Evolutionary conservation across 2,797 vertebrate species (phyloP).

Genomic region (Vespertilio murinus): DNA sequence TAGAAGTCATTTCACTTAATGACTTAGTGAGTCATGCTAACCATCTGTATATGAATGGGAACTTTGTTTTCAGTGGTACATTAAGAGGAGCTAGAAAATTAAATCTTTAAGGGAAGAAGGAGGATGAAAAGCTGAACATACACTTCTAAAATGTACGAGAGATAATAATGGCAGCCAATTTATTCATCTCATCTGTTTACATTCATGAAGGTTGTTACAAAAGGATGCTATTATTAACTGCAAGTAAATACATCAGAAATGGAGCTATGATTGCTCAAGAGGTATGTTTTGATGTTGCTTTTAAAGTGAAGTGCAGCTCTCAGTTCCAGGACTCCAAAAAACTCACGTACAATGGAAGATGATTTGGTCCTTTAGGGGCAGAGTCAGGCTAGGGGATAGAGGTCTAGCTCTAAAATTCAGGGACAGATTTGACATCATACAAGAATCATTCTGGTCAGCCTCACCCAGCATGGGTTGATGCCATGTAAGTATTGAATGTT

Average conservation of each 20-base stretch:
- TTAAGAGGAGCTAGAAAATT: conserved; percentile 57
- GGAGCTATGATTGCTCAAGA: conserved; percentile 42
- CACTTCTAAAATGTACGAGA: conserved; percentile 71
- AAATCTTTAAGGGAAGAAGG: conserved; percentile 30
- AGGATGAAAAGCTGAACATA: conserved; percentile 66
- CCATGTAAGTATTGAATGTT: conserved; percentile 1
- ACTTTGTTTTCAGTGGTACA: conserved; percentile 31
- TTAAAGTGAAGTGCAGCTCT: conserved; percentile 55
- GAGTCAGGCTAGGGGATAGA: neutral
- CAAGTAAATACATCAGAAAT: conserved; percentile 59
- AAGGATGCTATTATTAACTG: conserved; percentile 53
- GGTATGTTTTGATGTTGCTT: conserved; percentile 47
- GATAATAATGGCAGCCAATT: conserved; percentile 63
- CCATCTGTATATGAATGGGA: conserved; percentile 56
- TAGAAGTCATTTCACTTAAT: conserved; percentile 52
- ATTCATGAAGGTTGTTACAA: conserved; percentile 44
- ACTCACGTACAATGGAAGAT: conserved; percentile 18
- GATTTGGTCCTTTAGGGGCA: conserved; percentile 25
- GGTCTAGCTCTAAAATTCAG: conserved; percentile 4
- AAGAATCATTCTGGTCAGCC: neutral
- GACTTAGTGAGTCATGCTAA: conserved; percentile 57
- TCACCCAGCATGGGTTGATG: conserved; percentile 24
- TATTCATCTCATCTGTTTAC: conserved; percentile 62
- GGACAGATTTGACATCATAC: neutral
- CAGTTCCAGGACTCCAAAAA: conserved; percentile 23